Conservation (phyloP, 2,888 invertebrate genomes). For the Ophonus ardosiacus region DNA sequence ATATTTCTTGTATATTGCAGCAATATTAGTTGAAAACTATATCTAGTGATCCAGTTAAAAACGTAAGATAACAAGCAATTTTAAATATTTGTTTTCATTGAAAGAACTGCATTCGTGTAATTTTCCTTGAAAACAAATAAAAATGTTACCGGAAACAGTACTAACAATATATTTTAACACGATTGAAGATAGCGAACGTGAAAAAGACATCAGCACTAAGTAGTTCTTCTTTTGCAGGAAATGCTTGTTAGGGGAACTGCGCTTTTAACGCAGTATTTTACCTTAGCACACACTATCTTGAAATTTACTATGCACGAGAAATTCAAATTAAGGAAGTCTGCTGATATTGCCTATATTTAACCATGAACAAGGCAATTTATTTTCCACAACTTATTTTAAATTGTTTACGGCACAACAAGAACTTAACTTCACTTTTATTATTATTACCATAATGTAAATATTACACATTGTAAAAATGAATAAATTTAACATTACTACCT, state of each 20-base stretch:
- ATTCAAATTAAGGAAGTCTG: background rate
- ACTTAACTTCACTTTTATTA: background rate
- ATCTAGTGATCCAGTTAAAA: conserved; percentile 3
- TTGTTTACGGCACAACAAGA: background rate
- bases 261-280: conserved; percentile 31
- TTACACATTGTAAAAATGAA: background rate
- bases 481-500: background rate
- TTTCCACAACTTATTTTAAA: background rate
- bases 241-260: conserved; percentile 20
- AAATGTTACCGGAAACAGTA: conserved; percentile 18
- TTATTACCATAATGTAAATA: background rate
- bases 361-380: background rate
- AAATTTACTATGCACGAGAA: background rate
- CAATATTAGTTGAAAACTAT: conserved; percentile 35
- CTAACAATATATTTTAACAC: conserved; percentile 42
- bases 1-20: conserved; percentile 19
- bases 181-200: conserved; percentile 39
- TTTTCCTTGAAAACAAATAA: conserved; percentile 31
- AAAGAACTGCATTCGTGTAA: conserved; percentile 8
- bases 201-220: conserved; percentile 30
- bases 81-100: conserved; percentile 35
- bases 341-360: background rate
- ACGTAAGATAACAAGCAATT: conserved; percentile 32
- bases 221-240: conserved; percentile 21
- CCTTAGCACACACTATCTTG: background rate